These are phyloP conservation scores for Stratiolaelaps scimitus DNA, from an alignment of 1,140 invertebrate genomes.

Conservation along the genomic window DNA sequence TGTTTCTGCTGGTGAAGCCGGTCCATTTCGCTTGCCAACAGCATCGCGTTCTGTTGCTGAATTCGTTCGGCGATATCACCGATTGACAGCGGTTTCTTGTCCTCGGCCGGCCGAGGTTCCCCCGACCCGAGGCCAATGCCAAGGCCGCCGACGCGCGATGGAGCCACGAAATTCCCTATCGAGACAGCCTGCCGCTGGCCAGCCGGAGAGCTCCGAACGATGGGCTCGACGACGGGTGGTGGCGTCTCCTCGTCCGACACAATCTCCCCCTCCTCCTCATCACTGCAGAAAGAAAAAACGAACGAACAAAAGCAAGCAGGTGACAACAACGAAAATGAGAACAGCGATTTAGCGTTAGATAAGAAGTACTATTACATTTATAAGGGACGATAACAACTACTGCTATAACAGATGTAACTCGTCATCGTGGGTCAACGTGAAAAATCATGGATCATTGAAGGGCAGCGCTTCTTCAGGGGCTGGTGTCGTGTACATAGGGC, in stretches of 20 bases:
- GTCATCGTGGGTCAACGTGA: no score
- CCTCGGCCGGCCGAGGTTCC: slow-evolving; percentile 28
- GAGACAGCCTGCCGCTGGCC: no score
- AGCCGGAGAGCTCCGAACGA: no score
- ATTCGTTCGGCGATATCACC: slow-evolving; percentile 16
- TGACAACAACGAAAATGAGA: no score
- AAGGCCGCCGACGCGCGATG: no score
- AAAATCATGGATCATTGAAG: no score
- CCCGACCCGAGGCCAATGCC: slow-evolving; percentile 19
- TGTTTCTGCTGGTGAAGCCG: slow-evolving; percentile 2
- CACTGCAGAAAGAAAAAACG: slow-evolving; percentile 30
- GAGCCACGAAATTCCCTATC: no score
- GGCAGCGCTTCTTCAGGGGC: no score
- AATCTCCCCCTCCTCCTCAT: slow-evolving; percentile 31
- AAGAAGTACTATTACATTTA: slow-evolving; percentile 23
- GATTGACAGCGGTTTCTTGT: slow-evolving; percentile 23
- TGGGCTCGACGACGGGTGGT: background rate
- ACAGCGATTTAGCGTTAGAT: background rate
- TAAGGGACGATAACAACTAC: slow-evolving; percentile 28
- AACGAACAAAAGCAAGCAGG: background rate
- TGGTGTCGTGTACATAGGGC: no score
- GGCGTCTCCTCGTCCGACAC: slow-evolving; percentile 29
- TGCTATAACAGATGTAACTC: slow-evolving; percentile 27
- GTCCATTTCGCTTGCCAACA: background rate
- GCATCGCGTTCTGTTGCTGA: slow-evolving; percentile 9